Evolutionary conservation across 2,888 invertebrate species (phyloP), one percentile per base, ranked within the genome.

Genomic region (Synanthedon formicaeformis): DNA sequence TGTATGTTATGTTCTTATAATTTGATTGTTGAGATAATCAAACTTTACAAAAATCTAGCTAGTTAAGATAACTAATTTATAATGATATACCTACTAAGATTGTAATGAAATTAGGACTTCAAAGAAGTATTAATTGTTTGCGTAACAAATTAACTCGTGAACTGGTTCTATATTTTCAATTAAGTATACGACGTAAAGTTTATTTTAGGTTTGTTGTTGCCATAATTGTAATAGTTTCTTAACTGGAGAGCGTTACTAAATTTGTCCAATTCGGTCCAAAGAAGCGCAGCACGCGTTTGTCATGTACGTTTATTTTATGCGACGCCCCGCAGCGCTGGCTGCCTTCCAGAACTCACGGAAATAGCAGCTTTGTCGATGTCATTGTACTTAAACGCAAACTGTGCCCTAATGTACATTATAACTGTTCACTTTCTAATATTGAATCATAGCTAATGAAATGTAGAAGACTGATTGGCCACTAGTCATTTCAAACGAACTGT

Each of bases 321-420:
- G 73, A 67, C 66, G 74, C 73, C 69, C 73, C 67, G 72, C 69
- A 59, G 70, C 64, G 72, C 77, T 87, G 85, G 85, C 85, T 65
- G 60, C 62, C 66, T 72, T 86, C 86, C 85, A 86, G 79, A 66
- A 64, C 63, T 65, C 71, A 81, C 86, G 71, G 76, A 86, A 87
- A 87, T 86, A 86, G 81, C 81, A 69, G 71, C 73, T 76, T 73
- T 71, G 71, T 71, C 71, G 81, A 81, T 81, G 86, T 87, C 85
- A 84, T 85, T 85, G 85, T 84, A 85, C 86, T 78, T 45, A 45
- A 13, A 45, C 45, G 66, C 68, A 66, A 67, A 70, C 66, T 65
- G 64, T 66, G 73, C 74, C 73, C 75, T 78, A 65, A 65, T 64
- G 68, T 57, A 63, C 48, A 50, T 53, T 51, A 41, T 51, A 50